Evolutionary conservation across 2,113 vertebrate genomes (phyloP), one percentile per base, ranked within the genome.

Genomic region (Engraulis encrasicolus): DNA sequence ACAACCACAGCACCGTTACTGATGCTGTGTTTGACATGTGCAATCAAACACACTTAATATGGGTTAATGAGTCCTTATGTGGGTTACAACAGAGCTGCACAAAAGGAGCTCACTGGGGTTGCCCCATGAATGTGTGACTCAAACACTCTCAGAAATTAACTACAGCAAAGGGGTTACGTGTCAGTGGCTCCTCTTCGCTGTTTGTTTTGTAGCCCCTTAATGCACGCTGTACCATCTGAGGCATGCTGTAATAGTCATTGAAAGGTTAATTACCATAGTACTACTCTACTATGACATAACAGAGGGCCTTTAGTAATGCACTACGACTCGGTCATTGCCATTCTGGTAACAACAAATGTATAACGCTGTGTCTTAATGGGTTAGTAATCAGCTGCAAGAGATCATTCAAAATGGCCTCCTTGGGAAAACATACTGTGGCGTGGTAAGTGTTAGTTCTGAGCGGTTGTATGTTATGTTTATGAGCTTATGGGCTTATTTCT

Each of bases 41-140:
- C 66, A 71, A 71, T 71, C 66, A 71, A 2, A 11, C 66, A 71
- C 27, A 17, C 31, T 31, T 71, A 71, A 71, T 71, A 5, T 34
- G 66, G 66, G 66, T 71, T 71, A 71, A 31, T 71, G 66, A 71
- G 23, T 34, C 23, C 66, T 71, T 71, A 12, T 71, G 66, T 71
- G 66, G 27, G 15, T 71, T 66, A 66, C n/a, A 9, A 0, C 1
- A 66, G 23, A 23, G 14, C 58, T 66, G 58, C 23, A 14, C 12
- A 23, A n/a, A n/a, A n/a, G n/a, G n/a, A 23, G 12, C 31, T 34
- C 31, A 12, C 14, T 17, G 31, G 66, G 14, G 66, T 34, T 34
- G 27, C 11, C 66, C 66, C 15, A 17, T 31, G 66, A 36, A 31
- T 34, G n/a, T 27, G 66, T 71, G 7, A 34, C 12, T 71, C 27